Conservation (phyloP, 2,888 invertebrate genomes). For the Drosophila helvetica region DNA sequence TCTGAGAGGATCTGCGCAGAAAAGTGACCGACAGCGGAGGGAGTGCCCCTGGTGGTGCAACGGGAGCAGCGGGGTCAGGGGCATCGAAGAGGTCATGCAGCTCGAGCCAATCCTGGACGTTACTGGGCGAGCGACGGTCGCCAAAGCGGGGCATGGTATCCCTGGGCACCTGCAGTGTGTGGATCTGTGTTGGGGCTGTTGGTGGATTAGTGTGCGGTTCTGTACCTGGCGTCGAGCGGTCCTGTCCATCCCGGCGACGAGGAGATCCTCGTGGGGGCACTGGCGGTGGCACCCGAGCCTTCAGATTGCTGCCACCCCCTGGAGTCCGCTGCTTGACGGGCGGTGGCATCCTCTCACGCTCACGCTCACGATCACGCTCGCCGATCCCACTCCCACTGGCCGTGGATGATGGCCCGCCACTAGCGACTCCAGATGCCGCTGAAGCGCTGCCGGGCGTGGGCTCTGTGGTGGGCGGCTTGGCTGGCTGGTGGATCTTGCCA, state of each 20-base stretch:
- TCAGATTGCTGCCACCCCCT: conserved; percentile 82
- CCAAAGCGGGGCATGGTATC: conserved; percentile 80
- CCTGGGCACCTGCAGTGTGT: conserved; percentile 61
- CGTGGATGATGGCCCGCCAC: conserved; percentile 54
- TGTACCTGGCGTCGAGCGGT: conserved; percentile 78
- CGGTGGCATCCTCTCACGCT: conserved; percentile 58
- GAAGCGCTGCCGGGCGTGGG: conserved; percentile 61
- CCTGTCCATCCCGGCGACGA: conserved; percentile 84
- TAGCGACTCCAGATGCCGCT: conserved; percentile 81
- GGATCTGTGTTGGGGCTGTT: conserved; percentile 42
- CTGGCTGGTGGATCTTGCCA: conserved; percentile 66
- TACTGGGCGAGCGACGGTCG: conserved; percentile 82
- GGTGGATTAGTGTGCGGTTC: conserved; percentile 45
- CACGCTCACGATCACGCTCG: conserved; percentile 38
- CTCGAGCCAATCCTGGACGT: conserved; percentile 83
- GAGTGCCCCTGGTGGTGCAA: conserved; percentile 16
- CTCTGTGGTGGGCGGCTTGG: conserved; percentile 58
- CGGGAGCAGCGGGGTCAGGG: conserved; percentile 30
- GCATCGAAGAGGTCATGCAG: conserved; percentile 80
- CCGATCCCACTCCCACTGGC: conserved; percentile 56
- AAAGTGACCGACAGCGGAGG: conserved; percentile 4
- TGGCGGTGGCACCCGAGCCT: conserved; percentile 93
- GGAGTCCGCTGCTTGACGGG: conserved; percentile 83
- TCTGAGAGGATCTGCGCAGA: conserved; percentile 43
- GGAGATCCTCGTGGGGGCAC: conserved; percentile 94